Evolutionary conservation across 1,140 invertebrate genomes (phyloP), one percentile per base, ranked within the genome.

Genomic region (Aporrectodea caliginosa): DNA sequence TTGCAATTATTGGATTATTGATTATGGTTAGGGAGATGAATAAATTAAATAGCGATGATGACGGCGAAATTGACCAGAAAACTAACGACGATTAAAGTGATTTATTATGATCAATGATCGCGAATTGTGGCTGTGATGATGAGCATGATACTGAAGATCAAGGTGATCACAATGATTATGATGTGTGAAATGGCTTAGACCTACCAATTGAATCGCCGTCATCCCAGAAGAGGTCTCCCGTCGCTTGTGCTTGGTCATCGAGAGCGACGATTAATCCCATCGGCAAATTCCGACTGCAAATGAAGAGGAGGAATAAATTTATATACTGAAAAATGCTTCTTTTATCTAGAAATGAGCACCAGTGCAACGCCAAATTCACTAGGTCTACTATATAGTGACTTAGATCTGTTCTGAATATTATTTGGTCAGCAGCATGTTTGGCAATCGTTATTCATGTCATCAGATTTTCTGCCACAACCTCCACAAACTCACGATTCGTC

Each of bases 201-300:
- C 0, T 73, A 79, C 72, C 78, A 29, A 79, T 68, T 74, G 58
- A 81, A 30, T 78, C 69, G 35, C 81, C 81, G 58, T 82, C 81
- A 76, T 82, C 81, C 81, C 81, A 82, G 70, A 78, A 82, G 16
- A 82, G 35, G 22, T 69, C 35, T n/a, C 81, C 81, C 29, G 30
- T 58, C 1, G 81, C 79, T 72, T 35, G 35, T 31, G 58, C 34
- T 16, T 70, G 14, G 31, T 72, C 69, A 78, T 82, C 73, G n/a
- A 80, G 69, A 69, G 79, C 70, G 43, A 81, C 69, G 32, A 81
- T 69, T 69, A 82, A 32, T 32, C 58, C 73, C 72, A 82, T 76
- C 27, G 81, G 35, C 69, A 78, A 79, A 68, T 76, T 78, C 12
- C 77, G 77, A 6, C 77, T 78, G 34, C 32, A 33, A 33, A 31